Percentiles rank a stretch among this genome's conserved stretches.
Evolutionary conservation across 2,113 vertebrate species (phyloP).

Genomic region (Balaenoptera acutorostrata): DNA sequence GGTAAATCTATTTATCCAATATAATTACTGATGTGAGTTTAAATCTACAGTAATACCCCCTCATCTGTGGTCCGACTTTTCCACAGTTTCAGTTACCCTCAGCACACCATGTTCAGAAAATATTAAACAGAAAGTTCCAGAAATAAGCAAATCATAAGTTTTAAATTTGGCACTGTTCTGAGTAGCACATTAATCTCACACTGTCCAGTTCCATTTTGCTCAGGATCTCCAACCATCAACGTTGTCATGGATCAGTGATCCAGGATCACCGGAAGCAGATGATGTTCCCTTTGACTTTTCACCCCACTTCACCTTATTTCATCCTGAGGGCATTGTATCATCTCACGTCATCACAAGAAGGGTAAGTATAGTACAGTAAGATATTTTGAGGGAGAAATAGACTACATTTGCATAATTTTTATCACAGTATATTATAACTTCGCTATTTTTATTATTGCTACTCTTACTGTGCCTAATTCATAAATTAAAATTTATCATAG

Average conservation of each 20-base stretch:
- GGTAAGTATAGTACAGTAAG: neutral
- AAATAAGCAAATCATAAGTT: neutral
- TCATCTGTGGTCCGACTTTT: neutral
- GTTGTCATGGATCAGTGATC: neutral
- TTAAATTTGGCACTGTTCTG: neutral
- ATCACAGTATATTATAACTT: neutral
- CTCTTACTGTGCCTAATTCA: neutral
- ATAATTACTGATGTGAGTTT: neutral
- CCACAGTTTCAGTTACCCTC: neutral
- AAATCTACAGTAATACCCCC: neutral
- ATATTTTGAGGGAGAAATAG: neutral
- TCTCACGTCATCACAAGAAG: neutral
- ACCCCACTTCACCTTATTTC: neutral
- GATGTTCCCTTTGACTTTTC: neutral
- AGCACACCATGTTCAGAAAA: neutral
- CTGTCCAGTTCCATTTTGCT: neutral
- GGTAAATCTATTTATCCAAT: neutral
- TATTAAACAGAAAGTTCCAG: neutral
- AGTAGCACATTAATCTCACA: neutral
- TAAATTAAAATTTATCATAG: neutral
- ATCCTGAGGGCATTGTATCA: neutral
- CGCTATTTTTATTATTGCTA: neutral
- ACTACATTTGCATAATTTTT: neutral
- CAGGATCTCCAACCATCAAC: neutral
- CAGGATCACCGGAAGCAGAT: neutral